Evolutionary conservation across 1,140 invertebrate genomes (phyloP), one percentile per base, ranked within the genome.

Genomic region (Saccostrea echinata): DNA sequence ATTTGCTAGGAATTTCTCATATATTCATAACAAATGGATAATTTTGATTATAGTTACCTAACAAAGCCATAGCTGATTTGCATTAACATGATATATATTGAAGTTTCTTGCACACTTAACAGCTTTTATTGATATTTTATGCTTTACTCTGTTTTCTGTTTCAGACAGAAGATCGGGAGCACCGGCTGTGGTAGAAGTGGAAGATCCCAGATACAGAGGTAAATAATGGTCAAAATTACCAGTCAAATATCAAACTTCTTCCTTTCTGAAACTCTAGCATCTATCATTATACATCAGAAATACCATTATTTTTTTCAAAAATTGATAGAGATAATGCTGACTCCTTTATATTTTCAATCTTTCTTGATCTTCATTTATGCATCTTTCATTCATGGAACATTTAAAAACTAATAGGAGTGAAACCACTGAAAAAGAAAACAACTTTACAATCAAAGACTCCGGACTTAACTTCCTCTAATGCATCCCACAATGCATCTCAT

Each of bases 181-280:
- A 12, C 27, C 21, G 4, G 64, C n/a, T 43, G 68, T 86, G 18
- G 84, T 86, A 3, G 84, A 86, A 86, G 84, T 86, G 24, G 84
- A 86, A 55, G 84, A 86, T n/a, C 64, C 84, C 0, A 71, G 84
- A 52, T 30, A 76, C 24, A 86, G 64, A 86, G 84, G 84, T 86
- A 76, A 16, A 16, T 18, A 33, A n/a, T n/a, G n/a, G n/a, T n/a
- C n/a, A n/a, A n/a, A n/a, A n/a, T n/a, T n/a, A n/a, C 6, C 18
- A 6, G 55, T n/a, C 6, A 61, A 57, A 61, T 61, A 61, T 61
- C 18, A 61, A 61, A 21, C 16, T 18, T 18, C n/a, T 8, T 43
- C 43, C 9, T 43, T 9, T 43, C 43, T 43, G 43, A 43, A 43
- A 43, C 43, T 3, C 6, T 43, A 9, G 43, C 43, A 43, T 43